Conservation (phyloP, 2,888 invertebrate genomes). For the Ochropleura plecta region DNA sequence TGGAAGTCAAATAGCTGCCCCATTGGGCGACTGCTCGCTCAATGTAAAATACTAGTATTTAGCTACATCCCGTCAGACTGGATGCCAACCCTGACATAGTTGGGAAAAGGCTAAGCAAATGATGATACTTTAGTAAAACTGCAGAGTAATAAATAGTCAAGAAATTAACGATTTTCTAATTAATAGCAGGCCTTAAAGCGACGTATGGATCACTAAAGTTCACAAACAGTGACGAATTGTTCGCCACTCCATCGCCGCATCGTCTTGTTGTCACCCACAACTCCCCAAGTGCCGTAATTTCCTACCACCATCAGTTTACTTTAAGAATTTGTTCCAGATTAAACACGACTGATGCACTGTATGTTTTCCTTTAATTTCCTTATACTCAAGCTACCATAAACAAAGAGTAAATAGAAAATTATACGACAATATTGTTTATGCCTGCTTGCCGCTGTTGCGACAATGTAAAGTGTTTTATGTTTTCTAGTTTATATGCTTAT, state of each 20-base stretch:
- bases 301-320: conserved; percentile 24
- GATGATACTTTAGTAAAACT: neutral
- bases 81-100: too few species aligned
- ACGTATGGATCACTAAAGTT: conserved; percentile 18
- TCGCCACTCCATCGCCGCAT: too few species aligned
- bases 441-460: conserved; percentile 1
- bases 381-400: conserved; percentile 23
- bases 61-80: too few species aligned
- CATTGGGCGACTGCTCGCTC: too few species aligned
- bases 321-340: conserved; percentile 44
- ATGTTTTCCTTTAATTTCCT: conserved; percentile 49
- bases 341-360: conserved; percentile 28
- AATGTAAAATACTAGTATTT: too few species aligned
- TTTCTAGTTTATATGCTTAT: conserved; percentile 29
- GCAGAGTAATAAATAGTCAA: neutral
- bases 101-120: too few species aligned
- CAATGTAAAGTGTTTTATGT: conserved; percentile 27
- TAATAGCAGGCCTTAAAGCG: neutral
- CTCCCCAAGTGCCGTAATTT: conserved; percentile 17
- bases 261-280: conserved; percentile 16
- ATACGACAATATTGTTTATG: conserved; percentile 38
- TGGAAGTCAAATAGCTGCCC: too few species aligned
- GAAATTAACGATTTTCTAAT: neutral
- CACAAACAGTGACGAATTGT: conserved; percentile 13
- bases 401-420: conserved; percentile 41